Conservation (phyloP, 30 jellyfish, hydroid and myxozoan genomes). For the Hydra vulgaris region DNA sequence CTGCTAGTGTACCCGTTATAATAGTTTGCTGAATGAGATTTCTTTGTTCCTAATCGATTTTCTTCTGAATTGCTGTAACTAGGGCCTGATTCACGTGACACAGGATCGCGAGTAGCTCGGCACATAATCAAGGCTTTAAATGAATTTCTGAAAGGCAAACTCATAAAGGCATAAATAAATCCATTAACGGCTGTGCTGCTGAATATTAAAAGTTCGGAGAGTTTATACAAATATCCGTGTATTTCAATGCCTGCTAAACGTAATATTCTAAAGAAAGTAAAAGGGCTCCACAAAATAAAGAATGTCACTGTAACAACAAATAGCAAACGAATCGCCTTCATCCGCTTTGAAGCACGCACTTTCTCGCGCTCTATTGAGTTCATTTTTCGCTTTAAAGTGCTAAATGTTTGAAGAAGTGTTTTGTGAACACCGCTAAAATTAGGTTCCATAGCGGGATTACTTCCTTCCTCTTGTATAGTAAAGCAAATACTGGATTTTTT, state of each 20-base stretch:
- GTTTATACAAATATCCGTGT: constrained; percentile 50
- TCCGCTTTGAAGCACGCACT: constrained; percentile 14
- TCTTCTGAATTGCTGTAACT: constrained; percentile 36
- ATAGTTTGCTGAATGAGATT: neutral
- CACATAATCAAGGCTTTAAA: constrained; percentile 53
- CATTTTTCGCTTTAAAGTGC: constrained; percentile 7
- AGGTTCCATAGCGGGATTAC: neutral
- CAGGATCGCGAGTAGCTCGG: constrained; percentile 6
- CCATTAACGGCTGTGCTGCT: constrained; percentile 95
- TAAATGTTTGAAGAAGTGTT: constrained; percentile 7
- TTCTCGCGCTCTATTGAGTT: constrained; percentile 17
- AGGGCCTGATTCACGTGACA: constrained; percentile 38
- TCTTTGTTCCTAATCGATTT: neutral
- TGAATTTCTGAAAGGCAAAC: constrained; percentile 78
- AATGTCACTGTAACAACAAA: constrained; percentile 76
- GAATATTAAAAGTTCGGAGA: constrained; percentile 58
- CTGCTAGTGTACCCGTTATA: neutral
- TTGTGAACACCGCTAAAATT: constrained; percentile 1
- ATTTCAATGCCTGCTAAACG: constrained; percentile 37
- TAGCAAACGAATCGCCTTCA: constrained; percentile 58
- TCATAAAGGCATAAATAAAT: constrained; percentile 76
- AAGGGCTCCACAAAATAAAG: constrained; percentile 86
- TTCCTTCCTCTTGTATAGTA: constrained; percentile 34
- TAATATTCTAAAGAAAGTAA: constrained; percentile 53
- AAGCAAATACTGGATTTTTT: constrained; percentile 26